Base-by-base conservation (phyloP, 2,797 vertebrate species). In the Lagocephalus sceleratus region DNA sequence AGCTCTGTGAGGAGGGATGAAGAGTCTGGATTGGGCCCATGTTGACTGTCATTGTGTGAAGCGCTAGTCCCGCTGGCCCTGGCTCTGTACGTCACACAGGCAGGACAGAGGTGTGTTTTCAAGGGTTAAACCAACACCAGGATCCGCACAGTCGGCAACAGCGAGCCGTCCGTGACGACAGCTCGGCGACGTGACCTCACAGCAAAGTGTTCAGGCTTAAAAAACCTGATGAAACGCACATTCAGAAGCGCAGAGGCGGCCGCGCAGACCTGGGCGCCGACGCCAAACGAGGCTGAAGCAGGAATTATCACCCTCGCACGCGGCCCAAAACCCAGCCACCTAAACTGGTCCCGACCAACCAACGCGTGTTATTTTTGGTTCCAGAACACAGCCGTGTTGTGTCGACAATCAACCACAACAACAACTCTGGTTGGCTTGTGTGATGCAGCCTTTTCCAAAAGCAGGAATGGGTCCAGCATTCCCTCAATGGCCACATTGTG, bases 401-500 rank as follows among this genome's bases (percentile, higher is more conserved):
- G 11, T 47, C 12, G 39, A 62, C 20, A 44, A 20, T 49, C 29
- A 23, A 21, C 60, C 51, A 38, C 54, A 66, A 51, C 55, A 54
- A 19, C 35, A 19, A 26, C 46, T 15, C 0, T 11, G 25, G 43
- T 6, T 32, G 44, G 29, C 43, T 26, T 9, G 16, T 26, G 43
- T 68, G 57, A 47, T 38, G 43, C 53, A 47, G 47, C 16, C 6
- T 26, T n/a, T 60, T 56, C 53, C 5, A 3, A 17, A 17, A 1
- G 38, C 16, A 53, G 51, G 47, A 50, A 54, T 17, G 4, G 39
- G 3, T 47, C 26, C 29, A 2, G 54, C 49, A 47, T 39, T 9
- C 41, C 3, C 52, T 81, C 59, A 84, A 81, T 63, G 52, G 51
- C 17, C 20, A 14, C 60, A 77, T 71, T 78, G 79, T 84, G 65